phyloP scores from a whole-genome alignment of 1,140 invertebrate genomes.

The Tetramorium simillimum region DNA sequence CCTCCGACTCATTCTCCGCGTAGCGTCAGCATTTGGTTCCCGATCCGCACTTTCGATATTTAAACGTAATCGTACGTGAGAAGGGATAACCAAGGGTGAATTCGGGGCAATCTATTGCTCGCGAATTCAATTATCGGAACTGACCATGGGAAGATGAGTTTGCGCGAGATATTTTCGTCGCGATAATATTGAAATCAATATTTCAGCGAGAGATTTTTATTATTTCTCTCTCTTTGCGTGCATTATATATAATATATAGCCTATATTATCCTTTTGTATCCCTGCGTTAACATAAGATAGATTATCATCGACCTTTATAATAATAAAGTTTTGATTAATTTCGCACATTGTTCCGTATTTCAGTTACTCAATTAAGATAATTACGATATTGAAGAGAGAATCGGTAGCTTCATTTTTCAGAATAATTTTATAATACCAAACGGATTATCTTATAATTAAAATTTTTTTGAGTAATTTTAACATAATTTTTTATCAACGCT shows the following conservation, averaged over 20 bases:
- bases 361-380: constrained; percentile 15
- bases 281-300: background rate
- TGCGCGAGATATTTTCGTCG: constrained; percentile 2
- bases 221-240: background rate
- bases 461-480: constrained; percentile 19
- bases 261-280: background rate
- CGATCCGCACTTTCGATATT: constrained; percentile 56
- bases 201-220: background rate
- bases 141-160: background rate
- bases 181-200: background rate
- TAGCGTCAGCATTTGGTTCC: background rate
- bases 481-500: constrained; percentile 4
- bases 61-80: constrained; percentile 46
- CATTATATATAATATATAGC: background rate
- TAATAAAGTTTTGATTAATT: background rate
- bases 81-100: background rate
- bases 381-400: background rate
- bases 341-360: background rate
- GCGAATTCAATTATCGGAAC: constrained; percentile 62
- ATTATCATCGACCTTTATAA: background rate
- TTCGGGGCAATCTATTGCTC: constrained; percentile 11
- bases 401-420: background rate
- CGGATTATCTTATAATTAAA: constrained; percentile 17
- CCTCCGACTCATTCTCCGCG: background rate
- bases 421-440: constrained; percentile 11